phyloP scores from a whole-genome alignment of 2,888 invertebrate genomes.

The Timema cristinae region DNA sequence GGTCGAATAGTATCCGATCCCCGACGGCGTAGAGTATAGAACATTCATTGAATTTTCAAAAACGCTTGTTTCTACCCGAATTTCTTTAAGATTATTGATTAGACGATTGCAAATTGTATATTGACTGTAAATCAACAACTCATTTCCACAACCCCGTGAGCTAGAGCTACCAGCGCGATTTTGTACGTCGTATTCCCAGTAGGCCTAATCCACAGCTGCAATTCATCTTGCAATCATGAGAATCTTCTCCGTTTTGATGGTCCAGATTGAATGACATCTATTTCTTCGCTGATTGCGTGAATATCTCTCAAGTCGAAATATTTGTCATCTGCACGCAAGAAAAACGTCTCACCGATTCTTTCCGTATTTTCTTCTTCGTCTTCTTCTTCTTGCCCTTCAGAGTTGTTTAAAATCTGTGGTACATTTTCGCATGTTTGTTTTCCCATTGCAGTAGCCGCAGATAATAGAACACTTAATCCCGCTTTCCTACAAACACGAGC shows the following conservation, averaged over 20 bases:
- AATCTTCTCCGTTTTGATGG: conserved; percentile 24
- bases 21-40: no score
- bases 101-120: no score
- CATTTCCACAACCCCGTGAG: conserved; percentile 15
- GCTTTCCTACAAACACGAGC: conserved; percentile 25
- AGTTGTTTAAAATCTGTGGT: conserved; percentile 32
- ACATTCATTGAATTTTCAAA: no score
- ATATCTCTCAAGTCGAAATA: conserved; percentile 4
- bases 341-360: conserved; percentile 30
- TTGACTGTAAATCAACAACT: neutral
- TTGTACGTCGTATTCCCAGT: conserved; percentile 24
- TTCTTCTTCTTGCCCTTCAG: conserved; percentile 35
- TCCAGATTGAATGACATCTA: conserved; percentile 25
- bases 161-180: conserved; percentile 37
- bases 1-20: no score
- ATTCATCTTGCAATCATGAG: conserved; percentile 18
- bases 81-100: no score
- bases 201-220: conserved; percentile 37
- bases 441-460: conserved; percentile 28
- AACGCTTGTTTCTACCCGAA: no score
- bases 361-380: conserved; percentile 32
- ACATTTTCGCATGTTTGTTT: conserved; percentile 31
- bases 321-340: conserved; percentile 28
- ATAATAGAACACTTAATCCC: conserved; percentile 24
- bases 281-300: conserved; percentile 22